Evolutionary conservation across 2,888 invertebrate genomes (phyloP), one percentile per base, ranked within the genome.

Genomic region (Podabrus alpinus): DNA sequence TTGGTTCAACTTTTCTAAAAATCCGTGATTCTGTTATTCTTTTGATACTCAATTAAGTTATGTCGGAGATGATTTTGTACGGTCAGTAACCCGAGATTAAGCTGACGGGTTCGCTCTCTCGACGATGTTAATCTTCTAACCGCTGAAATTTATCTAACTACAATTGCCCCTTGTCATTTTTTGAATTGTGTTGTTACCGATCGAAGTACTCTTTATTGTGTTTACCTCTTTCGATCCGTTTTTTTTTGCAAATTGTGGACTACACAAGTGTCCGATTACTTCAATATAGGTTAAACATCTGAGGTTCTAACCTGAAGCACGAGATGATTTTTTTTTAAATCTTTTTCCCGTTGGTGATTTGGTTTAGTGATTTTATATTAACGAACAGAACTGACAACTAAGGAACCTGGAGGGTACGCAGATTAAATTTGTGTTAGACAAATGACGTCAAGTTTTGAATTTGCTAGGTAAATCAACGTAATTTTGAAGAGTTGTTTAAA

Each of bases 81-180:
- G 76, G 76, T 76, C 76, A 76, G 70, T 76, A 73, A 76, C 76
- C 76, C 71, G 69, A 70, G 76, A 67, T 67, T 67, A 67, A 67
- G 19, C 67, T 67, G 29, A 21, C 73, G 45, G 45, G 45, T 7
- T 45, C n/a, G 45, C 76, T 72, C 73, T 69, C 76, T 69, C 73
- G 73, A 70, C 69, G 73, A 64, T 64, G 62, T 59, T 76, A 76
- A 76, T 76, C 76, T 73, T 69, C 76, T 74, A 76, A 76, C 76
- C 74, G 73, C 71, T 76, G 72, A 76, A 75, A 76, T 76, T 71
- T 76, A 72, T 74, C 74, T 13, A 59, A 70, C 66, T 60, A 70
- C 67, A 67, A 67, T 67, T 16, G 29, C 25, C 24, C 29, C 21
- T 67, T 67, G 25, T 67, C 67, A 25, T 25, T 67, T 67, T 25